Percentiles rank a stretch among this genome's conserved stretches.
Conservation (phyloP, 2,888 invertebrate species). For the Macrophya alboannulata region DNA sequence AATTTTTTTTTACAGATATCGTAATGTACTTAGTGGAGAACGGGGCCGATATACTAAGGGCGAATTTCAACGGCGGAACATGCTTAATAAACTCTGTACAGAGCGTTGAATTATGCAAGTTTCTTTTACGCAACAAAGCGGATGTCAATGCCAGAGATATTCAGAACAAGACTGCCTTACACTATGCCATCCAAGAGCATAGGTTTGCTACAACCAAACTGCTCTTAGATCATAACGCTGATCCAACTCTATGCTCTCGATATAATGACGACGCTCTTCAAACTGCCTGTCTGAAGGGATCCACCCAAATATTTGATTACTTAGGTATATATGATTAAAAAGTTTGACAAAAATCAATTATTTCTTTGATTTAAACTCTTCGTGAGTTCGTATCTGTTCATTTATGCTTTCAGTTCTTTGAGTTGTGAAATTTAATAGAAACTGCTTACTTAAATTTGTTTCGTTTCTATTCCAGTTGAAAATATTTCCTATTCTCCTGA, state of each 20-base stretch:
- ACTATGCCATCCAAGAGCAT: slow-evolving; percentile 95
- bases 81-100: slow-evolving; percentile 97
- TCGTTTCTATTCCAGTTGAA: slow-evolving; percentile 68
- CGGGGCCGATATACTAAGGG: slow-evolving; percentile 91
- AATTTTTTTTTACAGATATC: slow-evolving; percentile 70
- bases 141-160: slow-evolving; percentile 93
- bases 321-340: slow-evolving; percentile 80
- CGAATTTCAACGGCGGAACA: slow-evolving; percentile 96
- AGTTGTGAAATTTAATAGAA: neutral
- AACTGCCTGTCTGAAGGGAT: slow-evolving; percentile 92
- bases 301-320: slow-evolving; percentile 87
- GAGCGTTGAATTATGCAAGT: slow-evolving; percentile 90
- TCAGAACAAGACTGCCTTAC: slow-evolving; percentile 94
- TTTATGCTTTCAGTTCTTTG: neutral
- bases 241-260: slow-evolving; percentile 88
- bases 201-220: slow-evolving; percentile 92
- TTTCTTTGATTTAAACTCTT: neutral
- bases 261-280: slow-evolving; percentile 95
- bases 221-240: slow-evolving; percentile 90
- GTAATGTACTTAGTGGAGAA: slow-evolving; percentile 89
- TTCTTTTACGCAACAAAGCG: slow-evolving; percentile 90
- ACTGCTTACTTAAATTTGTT: neutral
- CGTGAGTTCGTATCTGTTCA: neutral
- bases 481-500: slow-evolving; percentile 84
- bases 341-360: neutral